Evolutionary conservation across 2,888 invertebrate genomes (phyloP), one percentile per base, ranked within the genome.

Genomic region (Mactromeris polynyma): DNA sequence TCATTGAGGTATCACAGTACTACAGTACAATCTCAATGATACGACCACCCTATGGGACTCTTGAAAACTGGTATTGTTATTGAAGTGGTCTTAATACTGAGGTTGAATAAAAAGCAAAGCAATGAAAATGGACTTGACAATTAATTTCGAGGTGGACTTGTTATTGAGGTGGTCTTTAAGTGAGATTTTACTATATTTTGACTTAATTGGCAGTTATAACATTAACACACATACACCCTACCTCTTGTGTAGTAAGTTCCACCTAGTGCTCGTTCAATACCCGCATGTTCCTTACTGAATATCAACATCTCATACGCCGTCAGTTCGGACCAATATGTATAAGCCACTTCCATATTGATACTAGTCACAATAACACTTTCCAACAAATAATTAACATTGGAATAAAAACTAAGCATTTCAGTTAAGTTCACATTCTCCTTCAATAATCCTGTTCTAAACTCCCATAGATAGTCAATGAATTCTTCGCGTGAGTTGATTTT

Each of bases 241-340:
- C 95, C 95, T 94, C 93, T 88, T 4, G 94, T 92, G 77, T 88
- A 95, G 79, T 91, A 95, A 0, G 93, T 91, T 42, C 94, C 93
- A 0, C 95, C 95, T 6, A 95, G 87, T 0, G 95, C 95, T 36
- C 95, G 81, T 85, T 95, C 95, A 14, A 94, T 89, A 0, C 95
- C 95, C 0, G 94, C 93, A 80, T 95, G 92, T 82, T 95, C 95
- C 79, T 94, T 94, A 36, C 94, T 93, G 54, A 94, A 40, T 11
- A 94, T 87, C 73, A 95, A 86, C 93, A 94, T 92, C 84, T 95
- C 93, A 89, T 94, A 95, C 9, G 93, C 93, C 0, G 94, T 93
- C 21, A 95, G 88, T 3, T 91, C 90, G 64, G 90, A 89, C 95
- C 95, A 95, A 51, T 91, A 88, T 0, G 83, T 38, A 0, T 93